Conservation (phyloP, 2,888 invertebrate species). For the Caradrina clavipalpis region DNA sequence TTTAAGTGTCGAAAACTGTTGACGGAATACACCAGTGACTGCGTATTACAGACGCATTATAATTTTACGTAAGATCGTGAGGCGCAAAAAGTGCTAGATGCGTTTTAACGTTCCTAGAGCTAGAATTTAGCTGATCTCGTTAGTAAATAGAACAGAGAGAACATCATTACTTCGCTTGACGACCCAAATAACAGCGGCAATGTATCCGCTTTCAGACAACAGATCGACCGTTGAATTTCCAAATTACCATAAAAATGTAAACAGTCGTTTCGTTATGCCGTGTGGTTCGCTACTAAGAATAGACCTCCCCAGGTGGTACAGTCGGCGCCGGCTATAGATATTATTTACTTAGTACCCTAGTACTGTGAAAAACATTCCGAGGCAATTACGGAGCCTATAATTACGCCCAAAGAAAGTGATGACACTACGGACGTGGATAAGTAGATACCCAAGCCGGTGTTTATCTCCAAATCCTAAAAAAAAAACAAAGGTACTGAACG, state of each 20-base stretch:
- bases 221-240: slow-evolving; percentile 56
- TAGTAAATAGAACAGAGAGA: slow-evolving; percentile 58
- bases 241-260: slow-evolving; percentile 56
- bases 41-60: slow-evolving; percentile 17
- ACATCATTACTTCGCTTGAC: slow-evolving; percentile 40
- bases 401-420: background rate
- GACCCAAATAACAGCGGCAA: slow-evolving; percentile 47
- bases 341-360: background rate
- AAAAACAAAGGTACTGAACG: background rate
- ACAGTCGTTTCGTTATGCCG: slow-evolving; percentile 41
- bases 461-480: no score
- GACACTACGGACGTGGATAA: no score
- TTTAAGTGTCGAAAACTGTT: slow-evolving; percentile 7
- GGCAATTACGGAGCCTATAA: background rate
- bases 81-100: slow-evolving; percentile 16
- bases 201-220: slow-evolving; percentile 58
- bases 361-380: background rate
- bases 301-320: slow-evolving; percentile 11
- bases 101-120: slow-evolving; percentile 14
- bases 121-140: slow-evolving; percentile 40
- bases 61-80: slow-evolving; percentile 13
- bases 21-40: slow-evolving; percentile 9
- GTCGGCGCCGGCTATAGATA: background rate
- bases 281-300: slow-evolving; percentile 45
- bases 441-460: no score